Conservation (phyloP, 1,140 invertebrate genomes). For the Calliphora vicina region DNA sequence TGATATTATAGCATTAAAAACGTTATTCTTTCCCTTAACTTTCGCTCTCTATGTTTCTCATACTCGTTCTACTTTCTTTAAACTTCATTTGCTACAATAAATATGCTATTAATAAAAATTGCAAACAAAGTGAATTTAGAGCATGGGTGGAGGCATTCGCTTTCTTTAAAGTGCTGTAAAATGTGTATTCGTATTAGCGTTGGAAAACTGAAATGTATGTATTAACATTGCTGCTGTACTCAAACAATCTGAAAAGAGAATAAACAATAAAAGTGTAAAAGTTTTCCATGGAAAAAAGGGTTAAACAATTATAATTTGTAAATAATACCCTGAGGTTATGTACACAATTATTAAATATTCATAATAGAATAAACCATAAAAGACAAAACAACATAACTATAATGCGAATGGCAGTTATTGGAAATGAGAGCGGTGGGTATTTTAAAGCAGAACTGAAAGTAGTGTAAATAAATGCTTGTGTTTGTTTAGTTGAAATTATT, state of each 20-base stretch:
- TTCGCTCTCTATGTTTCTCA: neutral
- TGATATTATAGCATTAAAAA: conserved; percentile 2
- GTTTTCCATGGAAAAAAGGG: neutral
- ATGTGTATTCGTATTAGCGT: neutral
- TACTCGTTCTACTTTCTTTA: neutral
- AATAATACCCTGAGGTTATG: conserved; percentile 3
- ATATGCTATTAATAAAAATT: conserved; percentile 2
- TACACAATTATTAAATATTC: conserved; percentile 11
- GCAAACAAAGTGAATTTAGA: neutral
- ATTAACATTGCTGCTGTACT: neutral
- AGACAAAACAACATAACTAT: neutral
- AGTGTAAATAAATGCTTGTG: neutral
- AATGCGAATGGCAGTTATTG: neutral
- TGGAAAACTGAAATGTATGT: neutral
- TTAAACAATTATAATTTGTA: conserved; percentile 15
- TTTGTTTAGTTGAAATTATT: neutral
- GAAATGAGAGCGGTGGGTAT: neutral
- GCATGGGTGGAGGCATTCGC: neutral
- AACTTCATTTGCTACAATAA: neutral
- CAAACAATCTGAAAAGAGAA: neutral
- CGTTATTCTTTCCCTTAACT: neutral
- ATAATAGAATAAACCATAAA: neutral
- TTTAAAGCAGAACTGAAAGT: neutral
- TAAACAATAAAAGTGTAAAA: conserved; percentile 6
- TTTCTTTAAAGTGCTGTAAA: neutral